Percentiles rank a stretch among this genome's conserved stretches.
These are phyloP conservation scores for Pseudomyrmex gracilis DNA, from an alignment of 1,140 invertebrate species.

Conservation along the genomic window DNA sequence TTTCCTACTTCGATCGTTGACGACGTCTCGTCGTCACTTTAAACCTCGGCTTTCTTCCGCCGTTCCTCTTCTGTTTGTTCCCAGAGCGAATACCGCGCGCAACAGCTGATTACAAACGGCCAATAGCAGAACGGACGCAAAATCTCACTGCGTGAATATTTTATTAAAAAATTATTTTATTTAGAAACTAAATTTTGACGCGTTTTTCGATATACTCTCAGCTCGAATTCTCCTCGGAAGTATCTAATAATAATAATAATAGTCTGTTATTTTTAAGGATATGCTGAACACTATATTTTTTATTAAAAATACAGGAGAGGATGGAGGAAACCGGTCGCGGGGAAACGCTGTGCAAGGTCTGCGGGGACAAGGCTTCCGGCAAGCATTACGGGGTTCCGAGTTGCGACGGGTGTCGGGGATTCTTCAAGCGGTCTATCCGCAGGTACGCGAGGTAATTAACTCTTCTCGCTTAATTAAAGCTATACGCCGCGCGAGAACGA, in stretches of 20 bases:
- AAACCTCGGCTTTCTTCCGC: background rate
- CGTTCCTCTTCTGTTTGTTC: background rate
- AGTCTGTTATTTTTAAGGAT: too few relatives aligned
- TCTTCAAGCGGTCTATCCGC: slow-evolving; percentile 96
- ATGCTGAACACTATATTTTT: too few relatives aligned
- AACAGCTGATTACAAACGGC: too few relatives aligned
- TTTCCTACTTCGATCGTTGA: background rate
- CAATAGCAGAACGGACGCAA: too few relatives aligned
- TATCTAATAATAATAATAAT: too few relatives aligned
- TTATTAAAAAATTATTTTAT: too few relatives aligned
- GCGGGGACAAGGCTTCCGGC: slow-evolving; percentile 96
- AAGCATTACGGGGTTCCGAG: slow-evolving; percentile 97
- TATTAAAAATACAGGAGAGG: slow-evolving; percentile 6
- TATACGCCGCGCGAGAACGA: background rate
- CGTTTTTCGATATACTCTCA: too few relatives aligned
- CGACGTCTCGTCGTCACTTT: slow-evolving; percentile 18
- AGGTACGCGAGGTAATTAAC: slow-evolving; percentile 87
- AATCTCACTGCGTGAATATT: too few relatives aligned
- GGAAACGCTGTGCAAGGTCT: slow-evolving; percentile 89
- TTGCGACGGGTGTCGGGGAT: slow-evolving; percentile 96
- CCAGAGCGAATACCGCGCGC: too few relatives aligned
- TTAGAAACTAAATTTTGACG: too few relatives aligned
- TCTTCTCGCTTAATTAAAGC: slow-evolving; percentile 10
- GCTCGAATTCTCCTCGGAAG: too few relatives aligned
- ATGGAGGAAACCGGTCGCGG: slow-evolving; percentile 82